These are phyloP conservation scores for Cryptocheilus praepositus DNA, from an alignment of 2,888 invertebrate genomes.

Conservation along the genomic window DNA sequence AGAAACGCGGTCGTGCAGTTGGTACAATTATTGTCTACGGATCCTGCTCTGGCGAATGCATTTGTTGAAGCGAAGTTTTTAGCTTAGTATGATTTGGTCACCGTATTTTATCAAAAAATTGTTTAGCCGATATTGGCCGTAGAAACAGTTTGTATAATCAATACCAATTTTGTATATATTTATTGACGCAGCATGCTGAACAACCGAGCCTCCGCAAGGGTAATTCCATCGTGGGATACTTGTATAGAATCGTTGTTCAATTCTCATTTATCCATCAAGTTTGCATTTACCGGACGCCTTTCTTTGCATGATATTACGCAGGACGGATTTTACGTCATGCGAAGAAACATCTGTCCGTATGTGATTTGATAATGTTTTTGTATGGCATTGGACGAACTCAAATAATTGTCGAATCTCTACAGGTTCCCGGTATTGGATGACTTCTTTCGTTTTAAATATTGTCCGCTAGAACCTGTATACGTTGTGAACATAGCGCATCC, in stretches of 20 bases:
- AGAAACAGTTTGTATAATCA: too few relatives aligned
- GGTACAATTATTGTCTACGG: conserved; percentile 55
- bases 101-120: too few relatives aligned
- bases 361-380: conserved; percentile 19
- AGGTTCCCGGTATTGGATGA: conserved; percentile 68
- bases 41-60: conserved; percentile 49
- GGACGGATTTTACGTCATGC: conserved; percentile 69
- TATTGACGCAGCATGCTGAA: conserved; percentile 75
- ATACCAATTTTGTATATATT: not conserved
- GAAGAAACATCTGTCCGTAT: conserved; percentile 62
- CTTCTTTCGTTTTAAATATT: conserved; percentile 61
- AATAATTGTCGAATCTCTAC: not conserved
- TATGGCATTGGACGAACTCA: not conserved
- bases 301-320: conserved; percentile 79
- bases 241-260: conserved; percentile 79
- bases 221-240: conserved; percentile 79
- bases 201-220: conserved; percentile 70
- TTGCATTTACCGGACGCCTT: conserved; percentile 79
- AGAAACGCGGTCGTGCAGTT: conserved; percentile 56
- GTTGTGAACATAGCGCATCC: conserved; percentile 61
- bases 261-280: conserved; percentile 80
- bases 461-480: conserved; percentile 64
- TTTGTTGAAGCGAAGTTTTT: conserved; percentile 60
- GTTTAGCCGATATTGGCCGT: not conserved
- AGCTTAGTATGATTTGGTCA: conserved; percentile 52